Percentiles rank a stretch among this genome's conserved stretches.
Conservation (phyloP, 2,797 vertebrate genomes). For the Tokudaia muenninki region DNA sequence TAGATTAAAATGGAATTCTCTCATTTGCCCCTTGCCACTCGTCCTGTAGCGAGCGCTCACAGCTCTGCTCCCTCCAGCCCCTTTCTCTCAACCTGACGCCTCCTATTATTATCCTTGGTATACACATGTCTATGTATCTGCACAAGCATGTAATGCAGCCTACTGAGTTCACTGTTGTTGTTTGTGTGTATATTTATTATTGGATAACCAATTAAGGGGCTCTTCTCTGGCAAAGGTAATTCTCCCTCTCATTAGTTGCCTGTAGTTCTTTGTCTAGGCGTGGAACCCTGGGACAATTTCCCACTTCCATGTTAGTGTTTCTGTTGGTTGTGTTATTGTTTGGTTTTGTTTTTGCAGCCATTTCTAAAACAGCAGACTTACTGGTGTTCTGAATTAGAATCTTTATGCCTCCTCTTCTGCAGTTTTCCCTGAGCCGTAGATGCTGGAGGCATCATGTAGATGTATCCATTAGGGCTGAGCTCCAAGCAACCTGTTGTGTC, state of each 20-base stretch:
- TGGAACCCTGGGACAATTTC: not conserved
- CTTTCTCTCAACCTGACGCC: not conserved
- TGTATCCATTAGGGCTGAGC: too few relatives aligned
- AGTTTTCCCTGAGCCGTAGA: not conserved
- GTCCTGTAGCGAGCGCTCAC: not conserved
- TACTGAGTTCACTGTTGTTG: not conserved
- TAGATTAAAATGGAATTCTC: not conserved
- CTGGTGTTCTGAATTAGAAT: not conserved
- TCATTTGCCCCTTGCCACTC: not conserved
- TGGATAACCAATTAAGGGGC: not conserved
- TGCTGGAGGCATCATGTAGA: not conserved
- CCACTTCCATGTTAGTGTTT: not conserved
- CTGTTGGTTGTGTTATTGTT: not conserved
- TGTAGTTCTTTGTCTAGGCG: not conserved
- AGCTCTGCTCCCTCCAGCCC: not conserved
- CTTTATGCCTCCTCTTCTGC: not conserved
- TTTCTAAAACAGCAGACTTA: not conserved
- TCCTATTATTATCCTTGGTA: not conserved
- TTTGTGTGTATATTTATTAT: not conserved
- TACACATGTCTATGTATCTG: not conserved
- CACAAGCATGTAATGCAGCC: not conserved
- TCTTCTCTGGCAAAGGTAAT: not conserved
- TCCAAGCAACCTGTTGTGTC: not conserved
- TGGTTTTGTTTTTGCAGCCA: not conserved
- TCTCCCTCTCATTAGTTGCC: too few relatives aligned